phyloP scores from a whole-genome alignment of 2,888 invertebrate species.

The Tinea semifulvella region DNA sequence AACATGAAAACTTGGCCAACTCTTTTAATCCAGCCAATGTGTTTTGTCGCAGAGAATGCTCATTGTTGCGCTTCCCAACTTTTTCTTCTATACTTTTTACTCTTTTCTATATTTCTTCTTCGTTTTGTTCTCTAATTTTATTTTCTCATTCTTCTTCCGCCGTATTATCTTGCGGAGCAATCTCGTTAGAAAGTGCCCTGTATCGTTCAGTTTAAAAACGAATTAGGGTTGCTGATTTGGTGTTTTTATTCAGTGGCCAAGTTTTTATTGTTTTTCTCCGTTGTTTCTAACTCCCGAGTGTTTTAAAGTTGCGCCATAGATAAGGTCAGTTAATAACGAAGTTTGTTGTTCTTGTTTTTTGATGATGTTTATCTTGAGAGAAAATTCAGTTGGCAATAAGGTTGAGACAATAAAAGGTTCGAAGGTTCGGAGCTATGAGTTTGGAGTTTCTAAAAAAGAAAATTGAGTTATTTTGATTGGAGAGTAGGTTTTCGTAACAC shows the following conservation, averaged over 20 bases:
- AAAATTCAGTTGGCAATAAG: too few species aligned
- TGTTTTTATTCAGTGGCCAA: conserved; percentile 55
- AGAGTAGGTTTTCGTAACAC: conserved; percentile 34
- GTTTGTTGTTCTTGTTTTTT: conserved; percentile 12
- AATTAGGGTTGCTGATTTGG: conserved; percentile 46
- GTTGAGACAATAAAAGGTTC: neutral
- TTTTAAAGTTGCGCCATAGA: conserved; percentile 12
- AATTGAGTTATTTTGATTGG: neutral
- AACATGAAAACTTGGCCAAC: conserved; percentile 24
- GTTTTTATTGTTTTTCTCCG: conserved; percentile 50
- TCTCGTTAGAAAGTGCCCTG: conserved; percentile 15
- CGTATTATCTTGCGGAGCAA: conserved; percentile 30
- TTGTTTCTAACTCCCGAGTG: conserved; percentile 11
- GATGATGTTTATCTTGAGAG: conserved; percentile 11
- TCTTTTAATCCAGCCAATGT: conserved; percentile 54
- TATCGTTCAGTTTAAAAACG: conserved; percentile 37
- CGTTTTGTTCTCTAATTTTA: conserved; percentile 53
- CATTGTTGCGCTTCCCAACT: conserved; percentile 38
- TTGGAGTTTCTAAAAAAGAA: conserved; percentile 3
- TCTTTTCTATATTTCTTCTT: conserved; percentile 17
- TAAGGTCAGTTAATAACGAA: conserved; percentile 14
- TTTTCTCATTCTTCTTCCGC: conserved; percentile 31
- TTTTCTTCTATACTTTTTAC: conserved; percentile 37
- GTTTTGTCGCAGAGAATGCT: conserved; percentile 51
- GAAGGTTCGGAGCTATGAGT: conserved; percentile 1